Evolutionary conservation across 2,888 invertebrate genomes (phyloP).

Genomic region (Spilarctia lutea): DNA sequence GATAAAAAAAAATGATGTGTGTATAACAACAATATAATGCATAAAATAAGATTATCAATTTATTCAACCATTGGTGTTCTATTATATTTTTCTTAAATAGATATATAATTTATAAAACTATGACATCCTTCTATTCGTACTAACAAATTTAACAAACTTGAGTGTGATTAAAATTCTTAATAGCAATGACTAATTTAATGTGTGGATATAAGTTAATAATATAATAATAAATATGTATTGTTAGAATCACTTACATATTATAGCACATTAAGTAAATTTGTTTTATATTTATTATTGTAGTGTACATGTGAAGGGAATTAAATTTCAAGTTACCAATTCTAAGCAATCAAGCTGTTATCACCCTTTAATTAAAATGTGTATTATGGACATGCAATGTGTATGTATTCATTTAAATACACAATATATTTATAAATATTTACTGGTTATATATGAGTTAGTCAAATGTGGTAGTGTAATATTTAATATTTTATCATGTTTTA

Average conservation of each 20-base stretch:
- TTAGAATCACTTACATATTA: slow-evolving; percentile 15
- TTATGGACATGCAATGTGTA: slow-evolving; percentile 26
- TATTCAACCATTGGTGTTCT: neutral
- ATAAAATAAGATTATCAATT: neutral
- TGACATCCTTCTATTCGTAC: neutral
- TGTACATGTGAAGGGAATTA: slow-evolving; percentile 31
- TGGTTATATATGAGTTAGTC: slow-evolving; percentile 16
- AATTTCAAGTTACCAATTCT: slow-evolving; percentile 53
- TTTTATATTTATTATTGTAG: slow-evolving; percentile 31
- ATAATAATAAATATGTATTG: slow-evolving; percentile 9
- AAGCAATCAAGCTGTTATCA: slow-evolving; percentile 37
- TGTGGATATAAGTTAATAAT: slow-evolving; percentile 5
- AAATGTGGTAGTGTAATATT: slow-evolving; percentile 20
- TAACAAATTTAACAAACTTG: slow-evolving; percentile 1
- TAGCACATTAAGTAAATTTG: slow-evolving; percentile 30
- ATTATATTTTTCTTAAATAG: neutral
- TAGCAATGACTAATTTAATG: neutral
- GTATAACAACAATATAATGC: neutral
- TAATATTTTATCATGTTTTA: slow-evolving; percentile 31
- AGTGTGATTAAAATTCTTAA: neutral
- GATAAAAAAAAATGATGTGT: neutral
- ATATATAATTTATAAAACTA: neutral
- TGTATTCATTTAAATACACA: slow-evolving; percentile 16
- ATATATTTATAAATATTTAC: slow-evolving; percentile 23
- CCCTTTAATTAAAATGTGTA: slow-evolving; percentile 23